Conservation (phyloP, 1,140 invertebrate species). For the Hycleus cichorii region DNA sequence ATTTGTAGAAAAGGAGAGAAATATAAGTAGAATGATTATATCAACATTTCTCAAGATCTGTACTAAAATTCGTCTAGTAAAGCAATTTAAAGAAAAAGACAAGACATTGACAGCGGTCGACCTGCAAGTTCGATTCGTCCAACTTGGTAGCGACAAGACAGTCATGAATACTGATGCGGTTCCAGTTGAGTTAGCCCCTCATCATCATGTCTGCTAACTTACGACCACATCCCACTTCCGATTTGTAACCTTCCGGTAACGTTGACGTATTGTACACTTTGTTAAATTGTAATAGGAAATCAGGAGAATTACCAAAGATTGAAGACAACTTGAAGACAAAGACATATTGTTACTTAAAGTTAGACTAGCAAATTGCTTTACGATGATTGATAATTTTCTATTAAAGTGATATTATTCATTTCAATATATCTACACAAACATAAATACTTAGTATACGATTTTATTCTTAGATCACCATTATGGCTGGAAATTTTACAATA, state of each 20-base stretch:
- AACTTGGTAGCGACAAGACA: constrained; percentile 23
- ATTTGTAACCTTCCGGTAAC: constrained; percentile 20
- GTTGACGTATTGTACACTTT: constrained; percentile 15
- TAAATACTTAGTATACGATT: too few relatives aligned
- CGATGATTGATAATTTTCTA: too few relatives aligned
- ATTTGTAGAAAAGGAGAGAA: too few relatives aligned
- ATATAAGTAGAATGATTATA: too few relatives aligned
- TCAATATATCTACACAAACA: too few relatives aligned
- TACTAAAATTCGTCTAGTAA: constrained; percentile 3
- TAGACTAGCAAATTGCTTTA: too few relatives aligned
- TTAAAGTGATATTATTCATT: too few relatives aligned
- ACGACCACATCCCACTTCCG: constrained; percentile 18
- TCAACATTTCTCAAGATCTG: too few relatives aligned
- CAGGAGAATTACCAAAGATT: background rate
- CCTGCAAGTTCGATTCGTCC: constrained; percentile 22
- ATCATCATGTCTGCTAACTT: constrained; percentile 22
- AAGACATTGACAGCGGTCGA: constrained; percentile 30
- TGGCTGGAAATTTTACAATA: constrained; percentile 7
- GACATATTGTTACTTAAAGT: too few relatives aligned
- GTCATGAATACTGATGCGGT: constrained; percentile 29
- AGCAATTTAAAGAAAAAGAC: constrained; percentile 24
- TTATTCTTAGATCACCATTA: background rate
- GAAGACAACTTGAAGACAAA: too few relatives aligned
- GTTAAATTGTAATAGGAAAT: constrained; percentile 9
- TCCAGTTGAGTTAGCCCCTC: constrained; percentile 17